Conservation (phyloP, 2,113 vertebrate genomes). For the Thomomys bottae region DNA sequence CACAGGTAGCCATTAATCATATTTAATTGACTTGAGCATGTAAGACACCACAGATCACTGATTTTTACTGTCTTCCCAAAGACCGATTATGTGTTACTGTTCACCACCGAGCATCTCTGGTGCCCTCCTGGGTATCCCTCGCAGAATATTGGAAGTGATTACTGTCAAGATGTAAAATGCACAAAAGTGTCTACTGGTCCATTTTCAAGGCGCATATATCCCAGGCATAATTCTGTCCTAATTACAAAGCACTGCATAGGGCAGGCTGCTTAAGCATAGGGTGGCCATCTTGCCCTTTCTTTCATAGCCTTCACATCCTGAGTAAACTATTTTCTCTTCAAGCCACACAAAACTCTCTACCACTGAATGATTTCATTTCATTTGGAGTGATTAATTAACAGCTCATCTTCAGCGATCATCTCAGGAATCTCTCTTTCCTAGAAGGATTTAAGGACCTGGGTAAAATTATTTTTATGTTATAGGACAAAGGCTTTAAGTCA, state of each 20-base stretch:
- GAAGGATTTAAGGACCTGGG: background rate
- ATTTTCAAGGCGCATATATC: conserved; percentile 75
- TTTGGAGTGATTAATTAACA: conserved; percentile 48
- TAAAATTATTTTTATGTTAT: conserved; percentile 51
- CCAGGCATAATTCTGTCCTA: conserved; percentile 71
- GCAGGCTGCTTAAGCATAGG: conserved; percentile 52
- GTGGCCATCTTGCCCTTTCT: conserved; percentile 36
- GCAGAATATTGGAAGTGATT: conserved; percentile 85
- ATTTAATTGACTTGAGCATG: conserved; percentile 89
- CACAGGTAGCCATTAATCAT: conserved; percentile 86
- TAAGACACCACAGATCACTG: conserved; percentile 85
- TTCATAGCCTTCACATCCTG: conserved; percentile 53
- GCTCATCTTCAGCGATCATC: background rate
- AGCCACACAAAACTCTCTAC: conserved; percentile 37
- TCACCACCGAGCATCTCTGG: conserved; percentile 80
- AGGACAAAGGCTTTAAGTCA: background rate
- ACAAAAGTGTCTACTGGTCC: conserved; percentile 78
- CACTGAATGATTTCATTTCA: conserved; percentile 49
- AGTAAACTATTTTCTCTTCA: conserved; percentile 66
- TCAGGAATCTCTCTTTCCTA: background rate
- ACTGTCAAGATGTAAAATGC: conserved; percentile 86
- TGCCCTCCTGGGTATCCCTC: conserved; percentile 80
- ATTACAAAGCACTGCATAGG: conserved; percentile 77
- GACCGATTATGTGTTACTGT: conserved; percentile 85
- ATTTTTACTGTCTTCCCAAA: conserved; percentile 86